Percentiles rank a stretch among this genome's conserved stretches.
These are phyloP conservation scores for Argentina silus DNA, from an alignment of 2,797 vertebrate genomes.

Conservation along the genomic window DNA sequence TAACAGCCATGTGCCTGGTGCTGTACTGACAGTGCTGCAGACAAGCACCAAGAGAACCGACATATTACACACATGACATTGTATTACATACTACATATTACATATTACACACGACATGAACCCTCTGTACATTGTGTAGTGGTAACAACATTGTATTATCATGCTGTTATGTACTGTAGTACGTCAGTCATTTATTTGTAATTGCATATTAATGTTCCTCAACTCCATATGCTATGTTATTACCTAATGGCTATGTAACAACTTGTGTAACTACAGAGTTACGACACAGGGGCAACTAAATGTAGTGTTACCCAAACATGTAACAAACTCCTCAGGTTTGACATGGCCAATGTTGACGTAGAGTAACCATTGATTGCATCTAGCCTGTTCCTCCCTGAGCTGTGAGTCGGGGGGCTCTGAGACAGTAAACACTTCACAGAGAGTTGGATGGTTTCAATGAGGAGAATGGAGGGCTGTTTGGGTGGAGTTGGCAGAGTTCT, in stretches of 20 bases:
- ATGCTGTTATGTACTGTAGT: too few species aligned
- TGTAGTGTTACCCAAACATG: too few species aligned
- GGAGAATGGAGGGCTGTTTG: conserved; percentile 60
- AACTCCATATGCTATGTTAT: too few species aligned
- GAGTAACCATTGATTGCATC: conserved; percentile 33
- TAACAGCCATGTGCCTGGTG: neutral
- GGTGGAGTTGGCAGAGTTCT: conserved; percentile 64
- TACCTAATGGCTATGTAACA: too few species aligned
- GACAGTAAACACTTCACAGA: conserved; percentile 52
- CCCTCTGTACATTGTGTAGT: too few species aligned
- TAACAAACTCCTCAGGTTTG: neutral
- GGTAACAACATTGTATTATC: too few species aligned
- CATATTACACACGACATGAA: neutral
- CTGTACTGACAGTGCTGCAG: neutral
- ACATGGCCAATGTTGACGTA: neutral
- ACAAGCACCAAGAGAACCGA: neutral
- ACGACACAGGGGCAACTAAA: too few species aligned
- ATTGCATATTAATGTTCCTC: too few species aligned
- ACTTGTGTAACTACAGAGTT: too few species aligned
- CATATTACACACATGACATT: neutral
- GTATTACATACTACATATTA: too few species aligned
- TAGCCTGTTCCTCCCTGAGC: conserved; percentile 34
- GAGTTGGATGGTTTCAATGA: conserved; percentile 63
- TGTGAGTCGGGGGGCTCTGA: neutral
- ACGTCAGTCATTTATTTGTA: too few species aligned